Base-by-base conservation (phyloP, 2,113 vertebrate species). In the Gila orcuttii region DNA sequence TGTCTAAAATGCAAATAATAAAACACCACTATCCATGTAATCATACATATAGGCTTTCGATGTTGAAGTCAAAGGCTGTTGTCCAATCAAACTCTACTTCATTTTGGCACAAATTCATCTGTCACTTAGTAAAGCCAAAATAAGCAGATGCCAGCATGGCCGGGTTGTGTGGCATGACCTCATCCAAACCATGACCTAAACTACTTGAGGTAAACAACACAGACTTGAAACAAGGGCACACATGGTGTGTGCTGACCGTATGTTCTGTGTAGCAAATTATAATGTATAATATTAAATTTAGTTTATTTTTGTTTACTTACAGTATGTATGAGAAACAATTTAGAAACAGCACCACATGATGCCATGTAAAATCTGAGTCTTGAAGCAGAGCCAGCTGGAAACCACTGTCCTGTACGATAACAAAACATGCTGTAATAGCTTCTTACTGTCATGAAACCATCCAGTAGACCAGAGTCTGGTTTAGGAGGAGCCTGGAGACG, bases 401-500 rank as follows among this genome's bases (percentile, higher is more conserved):
- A 39, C 36, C 17, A 69, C 33, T 10, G 33, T 10, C 68, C 19
- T 78, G 55, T 21, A 8, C 6, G 2, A 8, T 3, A 21, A 64
- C 6, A 50, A 71, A 79, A 47, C 42, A 86, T 76, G 31, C 2
- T 17, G 3, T 73, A 79, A 23, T 3, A 57, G 4, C 57, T 85
- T 94, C 97, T 95, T 96, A 99, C 98, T 95, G 97, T 99, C 98
- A 99, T 99, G 94, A 99, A 99, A 93, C 98, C 98, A 92, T 99
- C 98, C 96, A 99, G 96, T 93, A 99, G 96, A 93, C 98, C 98
- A 90, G 98, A 99, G 88, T 99, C 98, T 59, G 98, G 97, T 94
- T 99, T 99, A 0, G 98, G 98, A 17, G 98, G 98, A 50, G 97
- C 98, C 92, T 99, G 98, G 47, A 99, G 93, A 73, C 98, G 91